Evolutionary conservation across 2,113 vertebrate genomes (phyloP), one percentile per base, ranked within the genome.

Genomic region (Gambusia holbrooki): DNA sequence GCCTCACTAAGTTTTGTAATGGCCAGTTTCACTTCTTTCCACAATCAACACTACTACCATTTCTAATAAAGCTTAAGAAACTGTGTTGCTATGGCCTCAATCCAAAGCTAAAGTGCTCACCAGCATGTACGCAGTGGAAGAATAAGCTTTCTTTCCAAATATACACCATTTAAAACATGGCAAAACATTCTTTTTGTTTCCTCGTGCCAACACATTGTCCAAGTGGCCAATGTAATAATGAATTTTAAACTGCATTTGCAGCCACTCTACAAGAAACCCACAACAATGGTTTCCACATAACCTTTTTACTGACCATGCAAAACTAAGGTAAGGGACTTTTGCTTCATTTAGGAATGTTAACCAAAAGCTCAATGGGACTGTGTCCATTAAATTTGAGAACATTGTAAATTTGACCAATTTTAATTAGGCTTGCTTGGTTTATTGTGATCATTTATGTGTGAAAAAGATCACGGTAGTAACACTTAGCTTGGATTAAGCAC

Each of bases 281-380:
- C 71, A 93, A 92, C 91, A 92, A 90, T 74, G 84, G 76, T 91
- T 91, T 88, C 88, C 88, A 90, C 84, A 89, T 77, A 92, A 89
- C 87, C 75, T 91, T 80, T 48, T 48, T 48, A 48, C 86, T 86
- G 88, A 90, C 86, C 37, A 67, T 72, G 74, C 62, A 74, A 86
- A 90, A 83, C 87, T 71, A 62, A 35, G 83, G 82, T 48, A 74
- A 30, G 71, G 29, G 35, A 66, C 81, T 33, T 32, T 19, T 42
- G 63, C 69, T 73, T 51, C 70, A 17, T 79, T 79, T 82, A 84
- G 81, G 81, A 85, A 90, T 54, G 48, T 88, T 92, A 88, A 90
- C 84, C 17, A 1, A 48, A 48, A 22, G 48, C 14, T 51, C 48
- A 22, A 51, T 51, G 1, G 48, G 5, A n/a, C 5, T 48, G 51